Conservation (phyloP, 2,797 vertebrate genomes). For the Cirrhinus molitorella region DNA sequence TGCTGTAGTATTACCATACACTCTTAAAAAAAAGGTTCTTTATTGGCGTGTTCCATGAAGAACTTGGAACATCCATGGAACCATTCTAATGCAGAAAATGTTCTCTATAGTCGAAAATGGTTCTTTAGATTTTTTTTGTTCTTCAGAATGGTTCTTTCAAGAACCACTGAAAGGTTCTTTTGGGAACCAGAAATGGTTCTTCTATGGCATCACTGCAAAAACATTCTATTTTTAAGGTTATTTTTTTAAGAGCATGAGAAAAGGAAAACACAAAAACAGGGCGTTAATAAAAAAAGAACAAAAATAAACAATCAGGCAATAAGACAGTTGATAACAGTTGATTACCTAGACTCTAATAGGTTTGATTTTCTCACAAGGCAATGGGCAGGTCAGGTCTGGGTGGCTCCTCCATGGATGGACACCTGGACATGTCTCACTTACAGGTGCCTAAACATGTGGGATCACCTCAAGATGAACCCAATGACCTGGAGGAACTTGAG, state of each 20-base stretch:
- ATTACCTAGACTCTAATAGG: neutral
- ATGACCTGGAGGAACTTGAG: constrained; percentile 95
- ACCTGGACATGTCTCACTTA: constrained; percentile 91
- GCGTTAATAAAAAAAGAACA: neutral
- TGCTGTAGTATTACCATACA: no score
- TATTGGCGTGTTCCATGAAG: no score
- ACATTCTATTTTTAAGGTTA: neutral
- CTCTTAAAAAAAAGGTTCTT: no score
- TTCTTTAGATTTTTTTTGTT: no score
- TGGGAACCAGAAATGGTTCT: no score
- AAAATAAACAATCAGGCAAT: neutral
- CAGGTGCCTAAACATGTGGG: constrained; percentile 90
- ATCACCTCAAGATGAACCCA: constrained; percentile 89
- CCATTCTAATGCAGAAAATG: no score
- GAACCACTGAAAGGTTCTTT: no score
- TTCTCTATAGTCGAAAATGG: no score
- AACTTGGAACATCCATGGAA: no score
- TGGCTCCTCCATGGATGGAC: constrained; percentile 87
- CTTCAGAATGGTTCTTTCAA: no score
- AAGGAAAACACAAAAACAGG: no score
- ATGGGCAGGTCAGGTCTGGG: constrained; percentile 88
- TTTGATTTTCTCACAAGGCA: constrained; percentile 72
- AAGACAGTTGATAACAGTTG: neutral
- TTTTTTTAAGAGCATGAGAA: neutral
- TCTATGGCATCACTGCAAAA: no score